phyloP scores from a whole-genome alignment of 2,888 invertebrate species.

The Cheilosia soror region DNA sequence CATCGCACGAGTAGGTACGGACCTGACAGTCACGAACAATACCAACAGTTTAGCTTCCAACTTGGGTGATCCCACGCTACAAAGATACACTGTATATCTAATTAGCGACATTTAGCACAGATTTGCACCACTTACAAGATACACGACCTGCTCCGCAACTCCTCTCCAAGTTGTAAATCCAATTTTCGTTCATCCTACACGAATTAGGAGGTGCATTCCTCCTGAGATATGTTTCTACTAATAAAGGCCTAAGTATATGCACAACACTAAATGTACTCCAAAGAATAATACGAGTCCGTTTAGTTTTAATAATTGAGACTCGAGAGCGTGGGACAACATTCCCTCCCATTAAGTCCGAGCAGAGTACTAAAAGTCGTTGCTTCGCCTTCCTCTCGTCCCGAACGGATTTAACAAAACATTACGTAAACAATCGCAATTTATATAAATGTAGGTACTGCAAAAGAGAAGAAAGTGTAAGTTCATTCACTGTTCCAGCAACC shows the following conservation, averaged over 20 bases:
- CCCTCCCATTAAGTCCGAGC: conserved; percentile 35
- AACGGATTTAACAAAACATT: conserved; percentile 41
- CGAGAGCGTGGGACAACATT: conserved; percentile 64
- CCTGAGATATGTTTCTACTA: conserved; percentile 4
- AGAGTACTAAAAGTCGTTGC: not conserved
- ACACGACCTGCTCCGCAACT: not conserved
- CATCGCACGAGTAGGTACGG: too few species aligned
- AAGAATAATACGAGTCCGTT: conserved; percentile 12
- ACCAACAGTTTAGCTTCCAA: too few species aligned
- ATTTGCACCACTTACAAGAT: conserved; percentile 16
- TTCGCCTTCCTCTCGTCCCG: conserved; percentile 10
- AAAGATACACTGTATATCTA: too few species aligned
- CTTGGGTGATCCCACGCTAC: too few species aligned
- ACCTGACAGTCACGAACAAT: too few species aligned
- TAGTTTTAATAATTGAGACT: conserved; percentile 25
- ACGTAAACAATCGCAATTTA: conserved; percentile 66
- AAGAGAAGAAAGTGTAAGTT: conserved; percentile 71
- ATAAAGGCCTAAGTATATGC: conserved; percentile 49
- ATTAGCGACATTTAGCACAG: conserved; percentile 5
- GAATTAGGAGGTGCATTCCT: conserved; percentile 6
- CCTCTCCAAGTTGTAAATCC: not conserved
- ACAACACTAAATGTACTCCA: conserved; percentile 40
- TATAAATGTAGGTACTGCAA: conserved; percentile 21
- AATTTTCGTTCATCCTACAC: conserved; percentile 28
- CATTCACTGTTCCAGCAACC: conserved; percentile 57